Percentiles rank a stretch among this genome's conserved stretches.
Conservation (phyloP, 2,797 vertebrate genomes). For the Onychomys arenicola region DNA sequence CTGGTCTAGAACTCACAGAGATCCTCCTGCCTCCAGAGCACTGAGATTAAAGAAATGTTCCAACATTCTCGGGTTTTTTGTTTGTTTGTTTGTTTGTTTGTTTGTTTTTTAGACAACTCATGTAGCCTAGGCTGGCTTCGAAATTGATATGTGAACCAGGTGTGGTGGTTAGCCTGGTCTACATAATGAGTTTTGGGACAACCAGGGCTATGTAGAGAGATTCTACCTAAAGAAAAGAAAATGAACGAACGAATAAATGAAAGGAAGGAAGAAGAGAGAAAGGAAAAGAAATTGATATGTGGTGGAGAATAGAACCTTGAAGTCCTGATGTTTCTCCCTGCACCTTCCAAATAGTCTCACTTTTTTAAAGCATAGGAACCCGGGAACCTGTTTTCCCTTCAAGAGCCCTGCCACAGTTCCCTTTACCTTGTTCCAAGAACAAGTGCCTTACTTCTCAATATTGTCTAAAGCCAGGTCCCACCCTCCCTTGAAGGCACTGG, state of each 20-base stretch:
- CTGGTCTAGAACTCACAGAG: not conserved
- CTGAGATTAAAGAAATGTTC: not conserved
- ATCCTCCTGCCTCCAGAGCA: not conserved
- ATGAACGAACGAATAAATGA: not conserved
- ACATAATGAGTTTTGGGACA: not conserved
- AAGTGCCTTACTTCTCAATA: not conserved
- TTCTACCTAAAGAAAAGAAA: not conserved
- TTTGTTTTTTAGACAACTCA: not conserved
- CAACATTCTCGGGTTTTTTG: not conserved
- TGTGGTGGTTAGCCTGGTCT: not conserved
- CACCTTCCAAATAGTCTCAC: not conserved
- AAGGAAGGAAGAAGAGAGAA: not conserved
- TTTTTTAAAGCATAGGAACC: not conserved
- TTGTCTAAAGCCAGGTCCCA: not conserved
- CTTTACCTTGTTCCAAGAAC: not conserved
- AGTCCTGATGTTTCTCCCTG: not conserved
- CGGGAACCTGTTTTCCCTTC: not conserved
- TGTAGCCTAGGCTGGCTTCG: not conserved
- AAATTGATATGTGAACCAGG: not conserved
- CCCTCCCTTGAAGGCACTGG: not conserved
- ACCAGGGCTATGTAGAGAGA: not conserved
- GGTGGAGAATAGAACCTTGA: not conserved
- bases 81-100: not conserved
- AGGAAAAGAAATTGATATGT: not conserved
- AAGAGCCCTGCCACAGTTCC: not conserved